Conservation (phyloP, 1,140 invertebrate species). For the Lordiphosa stackelbergi region DNA sequence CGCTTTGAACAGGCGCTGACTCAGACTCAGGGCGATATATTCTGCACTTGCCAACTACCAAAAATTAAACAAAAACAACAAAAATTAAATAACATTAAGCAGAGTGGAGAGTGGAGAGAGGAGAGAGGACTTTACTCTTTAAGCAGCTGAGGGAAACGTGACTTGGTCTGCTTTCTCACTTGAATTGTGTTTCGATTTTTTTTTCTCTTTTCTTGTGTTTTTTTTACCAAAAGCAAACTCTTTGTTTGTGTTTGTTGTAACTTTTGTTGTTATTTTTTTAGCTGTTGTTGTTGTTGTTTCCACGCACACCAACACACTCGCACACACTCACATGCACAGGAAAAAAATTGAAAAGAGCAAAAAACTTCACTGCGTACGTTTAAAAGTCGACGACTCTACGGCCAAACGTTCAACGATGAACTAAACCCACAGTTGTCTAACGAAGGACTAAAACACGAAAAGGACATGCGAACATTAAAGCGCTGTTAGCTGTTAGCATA, state of each 20-base stretch:
- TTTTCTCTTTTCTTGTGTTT: slow-evolving; percentile 3
- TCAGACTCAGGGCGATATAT: slow-evolving; percentile 46
- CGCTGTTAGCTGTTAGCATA: not conserved
- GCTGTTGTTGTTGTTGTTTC: slow-evolving; percentile 37
- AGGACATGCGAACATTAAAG: slow-evolving; percentile 6
- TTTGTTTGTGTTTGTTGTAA: slow-evolving; percentile 11
- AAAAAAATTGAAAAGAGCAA: slow-evolving; percentile 39
- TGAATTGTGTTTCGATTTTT: slow-evolving; percentile 1
- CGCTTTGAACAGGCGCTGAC: slow-evolving; percentile 47
- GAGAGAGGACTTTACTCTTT: not conserved
- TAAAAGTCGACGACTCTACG: slow-evolving; percentile 47
- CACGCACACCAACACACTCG: slow-evolving; percentile 20
- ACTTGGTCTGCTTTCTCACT: slow-evolving; percentile 8
- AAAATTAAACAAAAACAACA: slow-evolving; percentile 3
- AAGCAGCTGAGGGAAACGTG: not conserved
- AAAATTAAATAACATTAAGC: slow-evolving; percentile 22
- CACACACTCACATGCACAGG: slow-evolving; percentile 36
- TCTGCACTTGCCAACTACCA: slow-evolving; percentile 28
- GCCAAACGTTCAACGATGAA: slow-evolving; percentile 49
- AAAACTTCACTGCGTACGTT: slow-evolving; percentile 45
- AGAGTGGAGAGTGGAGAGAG: slow-evolving; percentile 1
- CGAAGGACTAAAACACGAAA: slow-evolving; percentile 9
- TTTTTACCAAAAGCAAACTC: not conserved
- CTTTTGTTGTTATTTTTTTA: slow-evolving; percentile 19
- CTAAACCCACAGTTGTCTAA: slow-evolving; percentile 33